phyloP scores from a whole-genome alignment of 2,113 vertebrate genomes.

The Phyllopteryx taeniolatus region DNA sequence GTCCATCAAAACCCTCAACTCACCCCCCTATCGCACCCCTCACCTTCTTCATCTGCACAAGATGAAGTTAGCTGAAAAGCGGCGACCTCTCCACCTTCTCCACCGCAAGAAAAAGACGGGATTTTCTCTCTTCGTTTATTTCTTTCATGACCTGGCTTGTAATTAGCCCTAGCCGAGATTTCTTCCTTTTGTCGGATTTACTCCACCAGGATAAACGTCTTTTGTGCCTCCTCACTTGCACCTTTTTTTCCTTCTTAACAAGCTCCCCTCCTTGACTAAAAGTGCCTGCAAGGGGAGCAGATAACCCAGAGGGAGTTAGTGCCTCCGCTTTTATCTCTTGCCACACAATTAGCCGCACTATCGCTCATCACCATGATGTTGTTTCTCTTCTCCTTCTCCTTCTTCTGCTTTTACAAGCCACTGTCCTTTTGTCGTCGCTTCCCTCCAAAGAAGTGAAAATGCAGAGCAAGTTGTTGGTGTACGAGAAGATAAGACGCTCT shows the following conservation, averaged over 20 bases:
- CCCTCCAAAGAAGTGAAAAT: conserved; percentile 45
- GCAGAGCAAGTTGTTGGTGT: conserved; percentile 5
- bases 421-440: conserved; percentile 34
- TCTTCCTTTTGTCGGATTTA: conserved; percentile 61
- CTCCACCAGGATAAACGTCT: conserved; percentile 63
- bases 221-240: conserved; percentile 64
- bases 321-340: conserved; percentile 59
- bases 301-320: conserved; percentile 64
- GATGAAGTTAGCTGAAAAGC: conserved; percentile 9
- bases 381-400: conserved; percentile 12
- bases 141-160: conserved; percentile 62
- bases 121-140: conserved; percentile 47
- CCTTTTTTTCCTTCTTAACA: conserved; percentile 70
- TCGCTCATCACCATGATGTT: conserved; percentile 48
- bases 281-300: conserved; percentile 45
- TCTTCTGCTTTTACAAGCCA: conserved; percentile 40
- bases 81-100: conserved; percentile 41
- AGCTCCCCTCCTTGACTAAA: conserved; percentile 39
- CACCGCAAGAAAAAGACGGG: conserved; percentile 42
- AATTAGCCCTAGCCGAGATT: conserved; percentile 70
- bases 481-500: conserved; percentile 37
- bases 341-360: conserved; percentile 72
- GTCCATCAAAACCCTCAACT: neutral
- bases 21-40: neutral
- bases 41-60: neutral